Percentiles rank a stretch among this genome's conserved stretches.
phyloP scores from a whole-genome alignment of 92 coral and sea anemone species.

The Umimayanthus chanpuru region DNA sequence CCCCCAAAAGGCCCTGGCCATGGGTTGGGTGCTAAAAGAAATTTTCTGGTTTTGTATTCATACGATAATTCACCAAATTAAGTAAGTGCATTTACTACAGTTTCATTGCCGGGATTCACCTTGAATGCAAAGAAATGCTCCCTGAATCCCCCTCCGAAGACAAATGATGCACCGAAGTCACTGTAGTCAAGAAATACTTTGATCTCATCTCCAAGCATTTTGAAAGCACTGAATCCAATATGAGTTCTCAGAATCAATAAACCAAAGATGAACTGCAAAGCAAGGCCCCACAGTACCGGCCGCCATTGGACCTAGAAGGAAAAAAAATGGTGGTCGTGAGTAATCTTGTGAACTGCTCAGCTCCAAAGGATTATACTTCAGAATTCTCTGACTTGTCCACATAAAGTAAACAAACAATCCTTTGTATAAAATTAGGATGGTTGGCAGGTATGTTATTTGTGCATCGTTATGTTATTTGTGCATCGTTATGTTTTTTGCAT shows the following conservation, averaged over 20 bases:
- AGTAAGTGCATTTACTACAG: neutral
- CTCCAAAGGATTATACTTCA: too few species aligned
- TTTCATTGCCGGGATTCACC: slow-evolving; percentile 46
- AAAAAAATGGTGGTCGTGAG: neutral
- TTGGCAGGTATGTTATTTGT: too few species aligned
- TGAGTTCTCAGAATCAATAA: slow-evolving; percentile 84
- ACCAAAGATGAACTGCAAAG: slow-evolving; percentile 90
- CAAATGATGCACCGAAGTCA: slow-evolving; percentile 76
- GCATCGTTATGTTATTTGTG: too few species aligned
- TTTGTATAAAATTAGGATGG: too few species aligned
- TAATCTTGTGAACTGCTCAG: neutral
- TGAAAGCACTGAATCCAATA: slow-evolving; percentile 73
- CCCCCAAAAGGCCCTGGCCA: too few species aligned
- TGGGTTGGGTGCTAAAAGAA: too few species aligned
- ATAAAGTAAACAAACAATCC: too few species aligned
- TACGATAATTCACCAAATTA: too few species aligned
- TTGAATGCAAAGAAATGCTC: slow-evolving; percentile 90
- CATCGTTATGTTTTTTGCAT: too few species aligned
- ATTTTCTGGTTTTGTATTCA: too few species aligned
- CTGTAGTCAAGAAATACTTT: slow-evolving; percentile 80
- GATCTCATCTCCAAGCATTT: slow-evolving; percentile 77
- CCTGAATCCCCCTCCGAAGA: slow-evolving; percentile 71
- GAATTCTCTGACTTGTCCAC: too few species aligned
- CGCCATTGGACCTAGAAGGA: slow-evolving; percentile 84
- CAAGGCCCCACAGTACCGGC: slow-evolving; percentile 96